Percentiles rank a stretch among this genome's conserved stretches.
These are phyloP conservation scores for Fulmarus glacialis DNA, from an alignment of 2,113 vertebrate genomes.

Conservation along the genomic window DNA sequence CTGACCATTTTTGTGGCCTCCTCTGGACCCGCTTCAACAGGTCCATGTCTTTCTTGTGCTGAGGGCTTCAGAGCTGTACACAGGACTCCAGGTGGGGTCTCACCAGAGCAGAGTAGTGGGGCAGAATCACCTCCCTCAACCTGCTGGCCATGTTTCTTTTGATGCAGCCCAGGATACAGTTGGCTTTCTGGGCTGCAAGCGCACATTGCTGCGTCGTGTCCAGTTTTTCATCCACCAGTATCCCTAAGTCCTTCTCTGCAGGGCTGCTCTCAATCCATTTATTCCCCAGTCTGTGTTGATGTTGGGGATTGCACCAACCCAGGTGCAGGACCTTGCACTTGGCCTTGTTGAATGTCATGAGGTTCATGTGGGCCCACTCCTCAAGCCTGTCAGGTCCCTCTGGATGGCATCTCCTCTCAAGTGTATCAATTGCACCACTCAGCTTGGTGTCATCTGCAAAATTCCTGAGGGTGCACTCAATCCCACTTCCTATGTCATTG, in stretches of 20 bases:
- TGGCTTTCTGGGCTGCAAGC: neutral
- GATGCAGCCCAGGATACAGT: neutral
- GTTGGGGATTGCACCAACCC: rapidly evolving
- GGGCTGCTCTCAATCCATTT: neutral
- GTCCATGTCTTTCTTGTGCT: neutral
- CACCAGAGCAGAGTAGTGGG: neutral
- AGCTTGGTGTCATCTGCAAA: neutral
- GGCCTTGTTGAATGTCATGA: neutral
- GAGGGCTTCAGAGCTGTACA: rapidly evolving
- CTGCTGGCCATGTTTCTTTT: neutral
- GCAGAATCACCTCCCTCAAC: rapidly evolving
- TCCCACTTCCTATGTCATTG: neutral
- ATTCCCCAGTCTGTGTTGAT: neutral
- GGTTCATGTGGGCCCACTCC: neutral
- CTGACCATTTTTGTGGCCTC: neutral
- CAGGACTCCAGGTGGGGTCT: neutral
- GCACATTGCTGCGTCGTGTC: neutral
- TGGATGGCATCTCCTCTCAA: too few relatives aligned
- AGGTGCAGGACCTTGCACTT: neutral
- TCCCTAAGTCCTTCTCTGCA: neutral
- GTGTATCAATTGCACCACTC: neutral
- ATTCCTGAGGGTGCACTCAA: neutral
- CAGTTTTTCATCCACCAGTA: neutral
- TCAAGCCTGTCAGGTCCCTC: neutral
- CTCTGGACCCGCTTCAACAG: neutral